Evolutionary conservation across 2,797 vertebrate genomes (phyloP).

Genomic region (Enteromius paludinosus): DNA sequence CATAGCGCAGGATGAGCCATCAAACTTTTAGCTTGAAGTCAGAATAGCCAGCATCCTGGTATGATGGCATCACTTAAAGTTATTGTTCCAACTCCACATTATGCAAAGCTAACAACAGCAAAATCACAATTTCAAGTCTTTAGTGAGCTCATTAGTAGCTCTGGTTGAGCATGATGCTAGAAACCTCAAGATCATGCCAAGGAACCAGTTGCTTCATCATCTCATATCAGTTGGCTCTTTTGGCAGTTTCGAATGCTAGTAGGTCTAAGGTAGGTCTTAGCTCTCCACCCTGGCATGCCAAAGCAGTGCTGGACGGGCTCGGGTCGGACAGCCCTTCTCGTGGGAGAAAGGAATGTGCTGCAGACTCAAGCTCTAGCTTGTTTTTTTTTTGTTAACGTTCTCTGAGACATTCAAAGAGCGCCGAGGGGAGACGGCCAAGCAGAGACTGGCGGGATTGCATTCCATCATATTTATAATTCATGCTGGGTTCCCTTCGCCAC

Average conservation of each 20-base stretch:
- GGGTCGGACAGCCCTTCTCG: constrained; percentile 49
- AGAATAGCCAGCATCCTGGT: not conserved
- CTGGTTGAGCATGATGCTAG: not conserved
- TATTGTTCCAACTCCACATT: constrained; percentile 6
- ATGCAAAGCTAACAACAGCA: not conserved
- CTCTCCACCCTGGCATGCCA: constrained; percentile 32
- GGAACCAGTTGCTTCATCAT: not conserved
- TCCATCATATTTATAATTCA: constrained; percentile 75
- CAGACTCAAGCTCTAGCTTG: constrained; percentile 47
- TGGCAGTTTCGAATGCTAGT: not conserved
- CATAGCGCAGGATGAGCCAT: not conserved
- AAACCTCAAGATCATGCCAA: not conserved
- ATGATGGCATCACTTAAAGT: not conserved
- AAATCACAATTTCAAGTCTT: constrained; percentile 1
- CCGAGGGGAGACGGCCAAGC: constrained; percentile 62
- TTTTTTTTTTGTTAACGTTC: constrained; percentile 50
- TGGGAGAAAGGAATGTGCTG: constrained; percentile 62
- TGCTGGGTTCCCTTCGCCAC: constrained; percentile 59
- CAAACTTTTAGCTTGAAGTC: not conserved
- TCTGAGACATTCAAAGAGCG: constrained; percentile 59
- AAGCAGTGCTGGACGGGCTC: constrained; percentile 29
- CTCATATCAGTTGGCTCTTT: not conserved
- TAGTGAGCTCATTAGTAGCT: constrained; percentile 3
- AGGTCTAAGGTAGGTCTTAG: not conserved
- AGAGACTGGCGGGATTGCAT: constrained; percentile 64